Percentiles rank a stretch among this genome's conserved stretches.
Evolutionary conservation across 2,113 vertebrate species (phyloP).

Genomic region (Crotalus helleri): DNA sequence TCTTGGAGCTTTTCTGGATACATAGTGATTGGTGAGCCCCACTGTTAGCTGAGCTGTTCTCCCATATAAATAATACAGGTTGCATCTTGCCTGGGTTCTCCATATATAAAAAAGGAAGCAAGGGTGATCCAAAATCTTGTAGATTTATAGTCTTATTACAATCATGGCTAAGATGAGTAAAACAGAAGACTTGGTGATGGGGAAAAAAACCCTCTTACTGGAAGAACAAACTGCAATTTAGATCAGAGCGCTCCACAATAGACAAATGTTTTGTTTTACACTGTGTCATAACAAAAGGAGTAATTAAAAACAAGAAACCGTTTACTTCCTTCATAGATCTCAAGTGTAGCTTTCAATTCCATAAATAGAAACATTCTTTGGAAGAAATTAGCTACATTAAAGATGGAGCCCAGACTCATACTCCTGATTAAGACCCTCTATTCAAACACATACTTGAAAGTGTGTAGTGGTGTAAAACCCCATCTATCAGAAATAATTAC

Average conservation of each 20-base stretch:
- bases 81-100: neutral
- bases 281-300: neutral
- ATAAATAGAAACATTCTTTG: neutral
- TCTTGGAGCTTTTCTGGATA: neutral
- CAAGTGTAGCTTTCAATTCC: neutral
- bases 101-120: neutral
- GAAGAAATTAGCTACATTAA: neutral
- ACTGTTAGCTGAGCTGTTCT: neutral
- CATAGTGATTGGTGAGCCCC: neutral
- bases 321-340: neutral
- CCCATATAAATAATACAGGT: neutral
- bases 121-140: neutral
- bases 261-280: neutral
- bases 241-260: neutral
- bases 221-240: neutral
- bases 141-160: neutral
- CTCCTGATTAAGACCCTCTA: neutral
- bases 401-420: neutral
- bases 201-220: neutral
- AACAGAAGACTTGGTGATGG: neutral
- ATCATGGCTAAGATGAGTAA: neutral
- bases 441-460: neutral
- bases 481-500: neutral
- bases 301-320: neutral
- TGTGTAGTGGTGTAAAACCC: neutral